Evolutionary conservation across 2,113 vertebrate genomes (phyloP).

Genomic region (Otolemur garnettii): DNA sequence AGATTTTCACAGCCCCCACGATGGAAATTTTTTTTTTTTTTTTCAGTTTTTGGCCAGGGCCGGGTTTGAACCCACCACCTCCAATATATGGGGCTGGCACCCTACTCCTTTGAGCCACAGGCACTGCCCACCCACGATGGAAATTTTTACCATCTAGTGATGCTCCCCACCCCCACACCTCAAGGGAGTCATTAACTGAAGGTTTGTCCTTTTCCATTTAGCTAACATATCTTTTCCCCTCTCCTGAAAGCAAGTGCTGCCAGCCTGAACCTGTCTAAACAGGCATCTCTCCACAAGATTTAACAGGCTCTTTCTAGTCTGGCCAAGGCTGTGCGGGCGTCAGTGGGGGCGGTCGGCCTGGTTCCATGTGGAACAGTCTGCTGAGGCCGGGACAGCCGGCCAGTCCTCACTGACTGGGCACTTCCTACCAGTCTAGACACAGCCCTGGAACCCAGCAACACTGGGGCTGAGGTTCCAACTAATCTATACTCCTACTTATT

Average conservation of each 20-base stretch:
- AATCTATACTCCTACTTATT: not conserved
- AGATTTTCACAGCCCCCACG: not conserved
- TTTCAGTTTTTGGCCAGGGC: no score
- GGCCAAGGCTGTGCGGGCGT: not conserved
- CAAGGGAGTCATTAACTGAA: constrained; percentile 36
- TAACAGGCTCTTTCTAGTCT: not conserved
- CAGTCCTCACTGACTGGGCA: fast-evolving
- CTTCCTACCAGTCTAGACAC: not conserved
- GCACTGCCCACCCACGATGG: not conserved
- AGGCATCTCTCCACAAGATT: fast-evolving
- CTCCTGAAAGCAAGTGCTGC: not conserved
- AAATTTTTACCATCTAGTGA: constrained; percentile 32
- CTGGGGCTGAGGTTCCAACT: not conserved
- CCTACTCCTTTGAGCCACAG: no score
- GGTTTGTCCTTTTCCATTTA: constrained; percentile 57
- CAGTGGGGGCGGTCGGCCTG: fast-evolving
- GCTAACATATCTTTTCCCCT: not conserved
- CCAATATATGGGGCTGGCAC: no score
- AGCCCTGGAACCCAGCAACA: not conserved
- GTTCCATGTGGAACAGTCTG: not conserved
- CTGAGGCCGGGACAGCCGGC: no score
- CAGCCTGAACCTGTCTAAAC: not conserved
- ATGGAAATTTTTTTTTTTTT: constrained; percentile 3
- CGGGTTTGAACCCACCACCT: no score
- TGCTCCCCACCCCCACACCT: not conserved